These are phyloP conservation scores for Pteronura brasiliensis DNA, from an alignment of 2,113 vertebrate species.

Conservation along the genomic window DNA sequence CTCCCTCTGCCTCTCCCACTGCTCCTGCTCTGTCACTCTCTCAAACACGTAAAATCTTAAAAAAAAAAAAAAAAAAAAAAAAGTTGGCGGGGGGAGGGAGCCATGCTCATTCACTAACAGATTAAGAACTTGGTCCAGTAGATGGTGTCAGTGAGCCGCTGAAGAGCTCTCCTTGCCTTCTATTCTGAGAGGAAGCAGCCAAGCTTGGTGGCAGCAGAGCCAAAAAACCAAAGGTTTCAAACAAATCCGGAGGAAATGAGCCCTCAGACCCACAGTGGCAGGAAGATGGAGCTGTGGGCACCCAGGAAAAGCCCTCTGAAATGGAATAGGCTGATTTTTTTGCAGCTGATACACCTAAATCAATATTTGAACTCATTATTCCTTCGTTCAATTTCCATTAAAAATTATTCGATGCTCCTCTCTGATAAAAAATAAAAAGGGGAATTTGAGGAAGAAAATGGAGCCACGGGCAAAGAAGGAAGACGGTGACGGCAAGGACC, in stretches of 20 bases:
- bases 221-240: neutral
- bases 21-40: too few species aligned
- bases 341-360: neutral
- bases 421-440: neutral
- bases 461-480: neutral
- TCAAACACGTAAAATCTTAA: too few species aligned
- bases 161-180: accelerated
- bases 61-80: too few species aligned
- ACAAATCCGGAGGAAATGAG: accelerated
- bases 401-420: neutral
- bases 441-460: neutral
- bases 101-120: accelerated
- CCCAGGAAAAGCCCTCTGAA: neutral
- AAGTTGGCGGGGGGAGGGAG: neutral
- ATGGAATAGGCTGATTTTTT: neutral
- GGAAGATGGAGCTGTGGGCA: accelerated
- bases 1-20: too few species aligned
- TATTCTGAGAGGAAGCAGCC: accelerated
- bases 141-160: neutral
- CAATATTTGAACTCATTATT: neutral
- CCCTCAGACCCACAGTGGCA: neutral
- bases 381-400: neutral
- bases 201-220: accelerated
- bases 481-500: accelerated
- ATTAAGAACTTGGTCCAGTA: neutral